These are phyloP conservation scores for Microplitis manilae DNA, from an alignment of 2,888 invertebrate species.

Conservation along the genomic window DNA sequence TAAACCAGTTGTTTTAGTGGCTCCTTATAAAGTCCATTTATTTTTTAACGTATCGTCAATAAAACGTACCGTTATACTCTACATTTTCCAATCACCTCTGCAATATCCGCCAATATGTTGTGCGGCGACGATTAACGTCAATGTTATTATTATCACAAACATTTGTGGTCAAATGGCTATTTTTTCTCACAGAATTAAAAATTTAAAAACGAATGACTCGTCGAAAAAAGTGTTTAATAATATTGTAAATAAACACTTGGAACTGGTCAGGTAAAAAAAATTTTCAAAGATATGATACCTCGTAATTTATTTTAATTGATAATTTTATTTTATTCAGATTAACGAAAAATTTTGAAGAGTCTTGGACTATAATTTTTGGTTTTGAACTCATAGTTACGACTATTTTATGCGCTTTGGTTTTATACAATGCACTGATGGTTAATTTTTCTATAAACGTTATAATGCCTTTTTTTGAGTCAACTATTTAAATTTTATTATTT, in stretches of 20 bases:
- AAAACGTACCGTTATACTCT: neutral
- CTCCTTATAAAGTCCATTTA: slow-evolving; percentile 19
- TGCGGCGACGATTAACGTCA: slow-evolving; percentile 33
- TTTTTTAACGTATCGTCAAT: neutral
- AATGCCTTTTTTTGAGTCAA: too few species aligned
- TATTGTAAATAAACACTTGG: slow-evolving; percentile 33
- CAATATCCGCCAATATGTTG: neutral
- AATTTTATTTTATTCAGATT: neutral
- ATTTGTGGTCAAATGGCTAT: slow-evolving; percentile 44
- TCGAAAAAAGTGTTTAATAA: neutral
- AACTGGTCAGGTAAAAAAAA: too few species aligned
- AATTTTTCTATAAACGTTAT: too few species aligned
- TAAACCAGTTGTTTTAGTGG: neutral
- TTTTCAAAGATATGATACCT: neutral
- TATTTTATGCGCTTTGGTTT: neutral
- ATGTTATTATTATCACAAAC: slow-evolving; percentile 39
- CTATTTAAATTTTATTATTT: neutral
- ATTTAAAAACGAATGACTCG: neutral
- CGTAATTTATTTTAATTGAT: neutral
- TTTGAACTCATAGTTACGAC: neutral
- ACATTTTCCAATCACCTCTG: slow-evolving; percentile 21
- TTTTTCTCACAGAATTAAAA: slow-evolving; percentile 34
- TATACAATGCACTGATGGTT: neutral
- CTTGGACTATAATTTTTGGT: neutral
- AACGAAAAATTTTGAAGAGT: neutral